Evolutionary conservation across 2,113 vertebrate genomes (phyloP).

Genomic region (Callithrix jacchus): DNA sequence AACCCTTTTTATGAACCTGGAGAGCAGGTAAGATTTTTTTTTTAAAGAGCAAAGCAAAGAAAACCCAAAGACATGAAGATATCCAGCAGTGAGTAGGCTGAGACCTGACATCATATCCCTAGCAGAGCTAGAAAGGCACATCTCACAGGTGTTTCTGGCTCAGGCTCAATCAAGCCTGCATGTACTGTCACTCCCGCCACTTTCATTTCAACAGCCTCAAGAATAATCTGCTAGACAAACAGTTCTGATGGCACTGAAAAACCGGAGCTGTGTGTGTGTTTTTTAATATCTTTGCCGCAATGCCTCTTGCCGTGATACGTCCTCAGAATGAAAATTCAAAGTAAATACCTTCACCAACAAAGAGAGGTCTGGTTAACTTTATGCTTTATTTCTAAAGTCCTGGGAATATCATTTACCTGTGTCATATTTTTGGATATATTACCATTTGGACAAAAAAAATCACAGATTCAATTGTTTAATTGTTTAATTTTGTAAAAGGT

Average conservation of each 20-base stretch:
- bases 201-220: neutral
- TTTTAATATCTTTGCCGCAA: neutral
- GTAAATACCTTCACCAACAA: slow-evolving; percentile 24
- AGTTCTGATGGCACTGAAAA: neutral
- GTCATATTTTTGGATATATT: neutral
- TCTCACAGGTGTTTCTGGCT: neutral
- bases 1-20: neutral
- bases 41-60: neutral
- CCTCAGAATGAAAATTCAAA: slow-evolving; percentile 31
- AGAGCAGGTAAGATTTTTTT: neutral
- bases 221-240: slow-evolving; percentile 51
- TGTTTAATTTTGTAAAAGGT: neutral
- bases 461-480: neutral
- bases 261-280: neutral
- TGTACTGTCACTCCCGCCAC: neutral
- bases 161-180: neutral
- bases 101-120: neutral
- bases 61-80: neutral
- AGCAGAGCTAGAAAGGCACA: neutral
- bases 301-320: neutral
- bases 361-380: neutral
- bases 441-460: neutral
- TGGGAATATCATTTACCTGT: neutral
- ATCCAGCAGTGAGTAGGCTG: neutral
- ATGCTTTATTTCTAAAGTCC: neutral